Percentiles rank a stretch among this genome's conserved stretches.
phyloP scores from a whole-genome alignment of 2,888 invertebrate genomes.

The Dynastes hyllus region DNA sequence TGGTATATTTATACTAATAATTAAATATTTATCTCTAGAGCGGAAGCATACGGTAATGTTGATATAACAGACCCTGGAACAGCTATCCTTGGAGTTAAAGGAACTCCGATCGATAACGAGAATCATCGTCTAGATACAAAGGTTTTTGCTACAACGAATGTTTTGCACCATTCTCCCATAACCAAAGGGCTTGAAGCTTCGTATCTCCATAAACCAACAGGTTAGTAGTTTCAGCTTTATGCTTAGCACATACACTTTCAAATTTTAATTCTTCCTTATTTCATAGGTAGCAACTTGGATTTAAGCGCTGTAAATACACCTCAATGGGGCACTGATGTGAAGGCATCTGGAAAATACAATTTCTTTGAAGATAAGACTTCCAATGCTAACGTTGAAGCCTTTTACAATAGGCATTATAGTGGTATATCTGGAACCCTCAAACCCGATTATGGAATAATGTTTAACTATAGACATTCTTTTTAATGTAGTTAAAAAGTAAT shows the following conservation, averaged over 20 bases:
- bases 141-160: slow-evolving; percentile 39
- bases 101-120: slow-evolving; percentile 36
- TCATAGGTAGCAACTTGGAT: slow-evolving; percentile 44
- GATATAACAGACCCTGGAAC: slow-evolving; percentile 32
- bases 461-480: slow-evolving; percentile 11
- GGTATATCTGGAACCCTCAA: slow-evolving; percentile 17
- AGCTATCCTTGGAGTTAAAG: slow-evolving; percentile 21
- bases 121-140: slow-evolving; percentile 39
- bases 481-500: not conserved
- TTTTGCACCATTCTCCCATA: slow-evolving; percentile 24
- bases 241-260: too few relatives aligned
- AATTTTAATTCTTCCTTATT: too few relatives aligned
- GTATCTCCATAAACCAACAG: slow-evolving; percentile 41
- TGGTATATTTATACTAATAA: too few relatives aligned
- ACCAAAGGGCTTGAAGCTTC: slow-evolving; percentile 37
- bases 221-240: not conserved
- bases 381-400: slow-evolving; percentile 40
- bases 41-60: slow-evolving; percentile 18
- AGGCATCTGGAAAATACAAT: slow-evolving; percentile 48
- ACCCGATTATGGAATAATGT: slow-evolving; percentile 40
- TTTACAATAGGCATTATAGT: slow-evolving; percentile 17
- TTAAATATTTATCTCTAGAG: not conserved
- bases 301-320: slow-evolving; percentile 31
- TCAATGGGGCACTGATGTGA: slow-evolving; percentile 41
- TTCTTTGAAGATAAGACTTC: slow-evolving; percentile 46